Base-by-base conservation (phyloP, 2,888 invertebrate genomes). In the Melanostoma mellinum region DNA sequence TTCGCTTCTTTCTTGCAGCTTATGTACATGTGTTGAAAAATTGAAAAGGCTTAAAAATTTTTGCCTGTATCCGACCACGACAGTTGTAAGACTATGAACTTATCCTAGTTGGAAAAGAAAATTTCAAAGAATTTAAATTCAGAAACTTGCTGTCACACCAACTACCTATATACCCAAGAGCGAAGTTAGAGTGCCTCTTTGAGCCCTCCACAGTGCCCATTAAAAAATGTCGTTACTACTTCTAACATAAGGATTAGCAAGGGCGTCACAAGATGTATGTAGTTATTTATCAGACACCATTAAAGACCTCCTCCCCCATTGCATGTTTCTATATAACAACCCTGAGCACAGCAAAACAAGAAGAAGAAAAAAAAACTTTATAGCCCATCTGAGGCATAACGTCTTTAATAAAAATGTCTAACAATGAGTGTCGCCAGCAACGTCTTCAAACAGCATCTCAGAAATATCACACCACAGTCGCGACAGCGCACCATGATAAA, bases 231-330 rank as follows among this genome's bases (percentile, higher is more conserved):
- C 20, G 20, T 20, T 20, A 20, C 20, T 20, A 20, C 20, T 20
- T 56, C 40, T 20, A 30, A 56, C 56, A 56, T n/a, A 20, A 20
- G 20, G 20, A 40, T 40, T 40, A 30, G 4, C 32, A 8, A 60
- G 6, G 61, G 46, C 61, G 61, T 46, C 61, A 46, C 0, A 35
- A 61, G 46, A 46, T 46, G 36, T 61, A 46, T 46, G 36, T 61
- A 20, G 20, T 46, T 20, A 46, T 35, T 20, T 6, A 61, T 46
- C 46, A 10, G 35, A 35, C 2, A 61, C 61, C 61, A 61, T 61
- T 61, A 20, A 36, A 61, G 46, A 61, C 61, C 20, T 61, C 61
- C 35, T 61, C 61, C 46, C 44, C 61, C 61, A 46, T 35, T 46
- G 61, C 61, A 46, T 61, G 36, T 35, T 35, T 10, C 8, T 35